A percentile compares a stretch with the other conserved stretches of the same genome.
Conservation (phyloP, 2,888 invertebrate genomes). For the Sericinus montela region DNA sequence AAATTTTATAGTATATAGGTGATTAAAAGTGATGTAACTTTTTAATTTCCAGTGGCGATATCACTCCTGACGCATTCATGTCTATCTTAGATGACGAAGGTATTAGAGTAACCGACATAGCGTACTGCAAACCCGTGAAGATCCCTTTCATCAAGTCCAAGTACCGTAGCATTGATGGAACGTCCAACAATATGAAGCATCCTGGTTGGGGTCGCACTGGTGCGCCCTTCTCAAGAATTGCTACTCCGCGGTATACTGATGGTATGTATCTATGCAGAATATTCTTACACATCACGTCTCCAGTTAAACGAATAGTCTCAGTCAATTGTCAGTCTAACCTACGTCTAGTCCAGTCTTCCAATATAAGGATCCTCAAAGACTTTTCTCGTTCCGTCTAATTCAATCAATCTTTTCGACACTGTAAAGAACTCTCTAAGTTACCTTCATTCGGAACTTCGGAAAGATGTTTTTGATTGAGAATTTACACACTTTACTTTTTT, state of each 20-base stretch:
- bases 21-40: conserved; percentile 18
- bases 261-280: conserved; percentile 50
- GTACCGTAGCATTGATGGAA: conserved; percentile 87
- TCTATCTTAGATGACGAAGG: conserved; percentile 64
- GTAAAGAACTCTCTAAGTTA: no score
- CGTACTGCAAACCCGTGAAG: conserved; percentile 47
- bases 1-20: no score
- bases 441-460: no score
- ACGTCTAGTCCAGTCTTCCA: no score
- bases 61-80: conserved; percentile 69
- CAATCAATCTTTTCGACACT: no score
- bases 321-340: no score
- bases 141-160: conserved; percentile 33
- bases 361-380: no score
- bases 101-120: conserved; percentile 42
- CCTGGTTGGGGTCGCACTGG: conserved; percentile 83
- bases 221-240: conserved; percentile 78
- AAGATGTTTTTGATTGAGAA: no score
- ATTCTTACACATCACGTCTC: no score
- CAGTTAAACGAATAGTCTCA: no score
- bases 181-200: conserved; percentile 86
- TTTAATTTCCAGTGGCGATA: conserved; percentile 43
- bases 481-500: no score
- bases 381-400: no score
- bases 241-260: conserved; percentile 80